Conservation (phyloP, 2,113 vertebrate species). For the Lichenostomus cassidix region DNA sequence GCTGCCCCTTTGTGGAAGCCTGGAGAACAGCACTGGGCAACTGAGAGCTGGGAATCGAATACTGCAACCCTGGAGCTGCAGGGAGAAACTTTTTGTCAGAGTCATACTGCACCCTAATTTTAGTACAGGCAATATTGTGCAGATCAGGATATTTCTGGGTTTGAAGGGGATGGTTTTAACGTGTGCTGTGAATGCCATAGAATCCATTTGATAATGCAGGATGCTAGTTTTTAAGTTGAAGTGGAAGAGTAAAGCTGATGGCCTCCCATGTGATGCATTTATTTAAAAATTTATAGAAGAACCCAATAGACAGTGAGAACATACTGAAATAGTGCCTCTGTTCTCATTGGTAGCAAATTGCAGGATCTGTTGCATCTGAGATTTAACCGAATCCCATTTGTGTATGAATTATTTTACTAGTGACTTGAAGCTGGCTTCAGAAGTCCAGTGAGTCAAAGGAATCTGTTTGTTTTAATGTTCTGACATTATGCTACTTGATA, state of each 20-base stretch:
- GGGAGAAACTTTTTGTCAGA: background rate
- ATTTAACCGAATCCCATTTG: background rate
- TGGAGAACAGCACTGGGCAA: background rate
- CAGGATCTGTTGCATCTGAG: background rate
- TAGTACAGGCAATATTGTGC: background rate
- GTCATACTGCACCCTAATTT: background rate
- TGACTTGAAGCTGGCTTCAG: background rate
- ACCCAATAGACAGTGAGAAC: background rate
- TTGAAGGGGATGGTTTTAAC: background rate
- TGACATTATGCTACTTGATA: background rate
- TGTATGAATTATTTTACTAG: background rate
- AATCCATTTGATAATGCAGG: background rate
- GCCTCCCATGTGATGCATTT: background rate
- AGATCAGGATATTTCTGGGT: background rate
- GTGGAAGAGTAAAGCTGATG: background rate
- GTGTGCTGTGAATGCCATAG: background rate
- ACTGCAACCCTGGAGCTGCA: accelerated
- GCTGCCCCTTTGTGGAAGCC: constrained; percentile 25
- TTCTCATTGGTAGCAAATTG: background rate
- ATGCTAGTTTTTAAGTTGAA: background rate
- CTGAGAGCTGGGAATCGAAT: background rate
- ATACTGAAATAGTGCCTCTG: background rate
- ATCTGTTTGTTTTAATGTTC: background rate
- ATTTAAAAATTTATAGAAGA: background rate
- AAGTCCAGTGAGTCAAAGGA: background rate